Conservation (phyloP, 2,113 vertebrate species). For the Gopherus evgoodei region DNA sequence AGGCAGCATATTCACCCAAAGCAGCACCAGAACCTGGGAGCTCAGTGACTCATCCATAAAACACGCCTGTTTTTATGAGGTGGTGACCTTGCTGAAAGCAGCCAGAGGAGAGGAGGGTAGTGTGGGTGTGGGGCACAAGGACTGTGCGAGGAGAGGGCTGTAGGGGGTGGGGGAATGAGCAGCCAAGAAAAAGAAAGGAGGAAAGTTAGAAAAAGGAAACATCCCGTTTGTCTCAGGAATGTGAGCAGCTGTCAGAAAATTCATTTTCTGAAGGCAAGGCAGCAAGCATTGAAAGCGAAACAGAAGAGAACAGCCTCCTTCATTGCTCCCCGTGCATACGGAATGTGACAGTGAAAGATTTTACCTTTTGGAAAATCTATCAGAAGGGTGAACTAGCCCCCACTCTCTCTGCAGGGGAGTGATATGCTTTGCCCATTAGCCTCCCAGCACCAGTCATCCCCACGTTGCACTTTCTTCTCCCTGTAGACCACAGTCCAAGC, state of each 20-base stretch:
- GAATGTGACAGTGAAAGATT: background rate
- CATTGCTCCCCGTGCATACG: background rate
- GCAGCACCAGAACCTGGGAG: conserved; percentile 19
- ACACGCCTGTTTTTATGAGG: background rate
- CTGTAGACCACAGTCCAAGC: background rate
- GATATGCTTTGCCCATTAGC: background rate
- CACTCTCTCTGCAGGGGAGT: background rate
- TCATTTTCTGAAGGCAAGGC: accelerated
- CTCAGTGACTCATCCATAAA: conserved; percentile 57
- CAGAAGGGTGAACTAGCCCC: background rate
- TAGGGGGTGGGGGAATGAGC: background rate
- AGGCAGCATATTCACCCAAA: conserved; percentile 36
- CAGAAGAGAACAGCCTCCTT: background rate
- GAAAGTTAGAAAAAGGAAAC: background rate
- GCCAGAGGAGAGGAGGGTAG: background rate
- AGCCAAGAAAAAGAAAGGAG: background rate
- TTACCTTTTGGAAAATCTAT: background rate
- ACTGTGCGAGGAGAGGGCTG: background rate
- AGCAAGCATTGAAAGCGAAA: background rate
- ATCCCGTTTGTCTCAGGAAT: background rate
- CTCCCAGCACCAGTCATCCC: background rate
- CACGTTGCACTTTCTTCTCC: background rate
- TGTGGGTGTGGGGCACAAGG: background rate
- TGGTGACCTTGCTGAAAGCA: background rate
- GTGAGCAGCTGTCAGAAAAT: background rate